Base-by-base conservation (phyloP, 2,888 invertebrate species). In the Polymixis flavicincta region DNA sequence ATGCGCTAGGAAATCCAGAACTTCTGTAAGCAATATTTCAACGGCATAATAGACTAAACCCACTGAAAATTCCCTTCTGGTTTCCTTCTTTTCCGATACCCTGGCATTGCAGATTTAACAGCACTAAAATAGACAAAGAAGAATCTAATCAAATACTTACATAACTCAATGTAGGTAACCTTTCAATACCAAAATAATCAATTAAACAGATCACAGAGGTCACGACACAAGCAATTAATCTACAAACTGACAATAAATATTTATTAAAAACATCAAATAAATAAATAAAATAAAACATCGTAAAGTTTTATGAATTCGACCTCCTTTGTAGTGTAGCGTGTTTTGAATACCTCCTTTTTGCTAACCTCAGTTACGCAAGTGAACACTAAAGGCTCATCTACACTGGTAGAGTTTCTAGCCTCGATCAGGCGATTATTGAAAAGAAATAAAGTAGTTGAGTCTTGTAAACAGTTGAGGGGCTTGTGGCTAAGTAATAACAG, bases 221-320 rank as follows among this genome's bases (percentile, higher is more conserved):
- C 73, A 73, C 19, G n/a, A 50, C 66, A 52, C 37, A 52, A 72
- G 5, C 68, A 73, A 79, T 81, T 69, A 84, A 81, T 79, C 52
- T 69, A 71, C 48, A 54, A 77, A 28, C 45, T n/a, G 37, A 59
- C 83, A 68, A 59, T 82, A 84, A 81, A 81, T 84, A 69, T 84
- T 80, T 69, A 80, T 79, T 72, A 42, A 32, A 57, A 42, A 66
- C 84, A 42, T 71, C 22, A 28, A 81, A 79, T 78, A 80, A 82
- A 52, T 65, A 69, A 78, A 83, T 77, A 50, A 78, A 71, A 59
- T 66, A 69, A 57, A 76, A 50, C 60, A 50, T 84, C 80, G 73
- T 84, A 61, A 69, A 79, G 5, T 50, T 48, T 78, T 32, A 83
- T 71, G 14, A 11, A 13, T 17, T 61, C 80, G 80, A 84, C 81